phyloP scores from a whole-genome alignment of 2,888 invertebrate genomes.

The Yponomeuta cagnagella region DNA sequence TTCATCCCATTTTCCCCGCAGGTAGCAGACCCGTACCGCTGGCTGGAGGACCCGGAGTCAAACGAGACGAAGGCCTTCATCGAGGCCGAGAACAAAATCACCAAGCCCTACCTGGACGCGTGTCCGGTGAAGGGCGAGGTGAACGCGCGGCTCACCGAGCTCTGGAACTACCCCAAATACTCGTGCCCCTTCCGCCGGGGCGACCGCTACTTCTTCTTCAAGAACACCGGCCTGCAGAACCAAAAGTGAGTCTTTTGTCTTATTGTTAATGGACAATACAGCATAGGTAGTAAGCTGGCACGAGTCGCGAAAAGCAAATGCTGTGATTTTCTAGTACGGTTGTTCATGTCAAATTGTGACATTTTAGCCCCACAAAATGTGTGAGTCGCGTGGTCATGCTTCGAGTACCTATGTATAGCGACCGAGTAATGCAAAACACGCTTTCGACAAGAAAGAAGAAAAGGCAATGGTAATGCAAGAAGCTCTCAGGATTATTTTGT shows the following conservation, averaged over 20 bases:
- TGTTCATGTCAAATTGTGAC: neutral
- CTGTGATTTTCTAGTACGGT: too few relatives aligned
- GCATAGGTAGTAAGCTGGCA: too few relatives aligned
- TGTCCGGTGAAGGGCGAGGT: conserved; percentile 85
- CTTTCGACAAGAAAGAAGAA: too few relatives aligned
- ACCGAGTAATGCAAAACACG: too few relatives aligned
- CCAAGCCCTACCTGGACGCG: conserved; percentile 87
- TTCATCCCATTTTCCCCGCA: conserved; percentile 38
- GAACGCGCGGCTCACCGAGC: conserved; percentile 85
- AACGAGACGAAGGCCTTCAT: conserved; percentile 94
- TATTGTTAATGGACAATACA: neutral
- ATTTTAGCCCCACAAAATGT: too few relatives aligned
- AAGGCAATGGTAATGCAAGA: too few relatives aligned
- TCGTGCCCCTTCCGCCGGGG: conserved; percentile 91
- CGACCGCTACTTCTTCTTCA: conserved; percentile 90
- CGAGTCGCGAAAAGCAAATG: neutral
- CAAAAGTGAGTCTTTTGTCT: conserved; percentile 81
- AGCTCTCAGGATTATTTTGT: too few relatives aligned
- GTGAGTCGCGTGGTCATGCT: too few relatives aligned
- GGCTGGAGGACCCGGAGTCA: conserved; percentile 97
- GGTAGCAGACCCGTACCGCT: conserved; percentile 94
- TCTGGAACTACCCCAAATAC: conserved; percentile 98
- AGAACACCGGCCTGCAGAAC: conserved; percentile 97
- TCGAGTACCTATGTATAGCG: too few relatives aligned
- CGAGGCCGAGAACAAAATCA: conserved; percentile 91